Evolutionary conservation across 2,113 vertebrate species (phyloP).

Genomic region (Phylloscopus trochilus): DNA sequence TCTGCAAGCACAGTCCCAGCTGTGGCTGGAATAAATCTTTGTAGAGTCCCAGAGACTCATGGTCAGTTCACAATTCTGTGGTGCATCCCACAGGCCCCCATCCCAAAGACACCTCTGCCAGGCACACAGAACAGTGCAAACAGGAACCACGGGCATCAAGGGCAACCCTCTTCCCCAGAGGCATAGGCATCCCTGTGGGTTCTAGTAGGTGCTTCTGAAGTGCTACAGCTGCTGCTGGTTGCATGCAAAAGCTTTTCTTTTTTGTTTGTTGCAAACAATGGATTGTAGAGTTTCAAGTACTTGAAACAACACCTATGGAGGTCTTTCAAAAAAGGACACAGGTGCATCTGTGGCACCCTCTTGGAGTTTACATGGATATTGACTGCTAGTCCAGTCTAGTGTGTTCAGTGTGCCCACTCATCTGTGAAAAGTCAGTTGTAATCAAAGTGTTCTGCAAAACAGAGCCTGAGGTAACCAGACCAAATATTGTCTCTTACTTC

Average conservation of each 20-base stretch:
- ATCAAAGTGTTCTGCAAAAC: neutral
- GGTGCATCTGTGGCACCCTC: neutral
- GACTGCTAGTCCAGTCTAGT: neutral
- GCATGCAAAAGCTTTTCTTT: neutral
- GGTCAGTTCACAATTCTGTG: neutral
- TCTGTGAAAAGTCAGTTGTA: neutral
- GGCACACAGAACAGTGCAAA: neutral
- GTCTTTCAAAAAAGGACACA: neutral
- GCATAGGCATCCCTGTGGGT: rapidly evolving
- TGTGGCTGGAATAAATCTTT: neutral
- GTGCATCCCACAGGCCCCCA: neutral
- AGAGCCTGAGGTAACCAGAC: neutral
- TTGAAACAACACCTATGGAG: neutral
- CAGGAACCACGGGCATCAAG: rapidly evolving
- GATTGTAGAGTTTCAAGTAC: neutral
- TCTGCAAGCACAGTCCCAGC: neutral
- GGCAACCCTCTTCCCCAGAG: neutral
- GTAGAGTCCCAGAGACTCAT: neutral
- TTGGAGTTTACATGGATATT: neutral
- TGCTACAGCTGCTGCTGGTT: neutral
- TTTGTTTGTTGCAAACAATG: neutral
- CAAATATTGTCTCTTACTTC: conserved; percentile 42
- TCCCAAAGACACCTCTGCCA: neutral
- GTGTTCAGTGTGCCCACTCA: neutral
- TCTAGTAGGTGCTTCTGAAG: neutral